A percentile compares a stretch with the other conserved stretches of the same genome.
phyloP scores from a whole-genome alignment of 2,888 invertebrate species.

The Anticlea derivata region DNA sequence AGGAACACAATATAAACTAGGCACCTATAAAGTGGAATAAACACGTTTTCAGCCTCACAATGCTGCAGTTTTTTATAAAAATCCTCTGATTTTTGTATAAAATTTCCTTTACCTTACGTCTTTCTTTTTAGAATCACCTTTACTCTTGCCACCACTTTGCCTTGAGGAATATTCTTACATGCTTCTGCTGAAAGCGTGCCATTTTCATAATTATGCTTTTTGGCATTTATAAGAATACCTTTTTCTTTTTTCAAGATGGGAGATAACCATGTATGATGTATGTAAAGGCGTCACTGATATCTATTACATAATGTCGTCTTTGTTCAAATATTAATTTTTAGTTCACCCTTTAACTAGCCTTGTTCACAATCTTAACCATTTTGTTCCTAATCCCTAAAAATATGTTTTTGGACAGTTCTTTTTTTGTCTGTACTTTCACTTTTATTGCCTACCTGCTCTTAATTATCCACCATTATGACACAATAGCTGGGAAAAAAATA shows the following conservation, averaged over 20 bases:
- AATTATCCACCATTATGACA: constrained; percentile 15
- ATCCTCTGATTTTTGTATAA: constrained; percentile 1
- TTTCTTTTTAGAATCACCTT: constrained; percentile 1
- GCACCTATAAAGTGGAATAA: not conserved
- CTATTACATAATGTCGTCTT: too few species aligned
- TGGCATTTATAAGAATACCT: not conserved
- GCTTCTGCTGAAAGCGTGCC: not conserved
- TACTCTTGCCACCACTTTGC: not conserved
- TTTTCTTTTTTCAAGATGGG: not conserved
- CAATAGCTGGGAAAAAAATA: constrained; percentile 11
- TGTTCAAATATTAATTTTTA: too few species aligned
- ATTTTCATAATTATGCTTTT: constrained; percentile 1
- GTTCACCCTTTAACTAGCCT: too few species aligned
- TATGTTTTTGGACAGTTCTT: not conserved
- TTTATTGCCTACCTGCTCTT: constrained; percentile 30
- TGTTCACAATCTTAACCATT: too few species aligned
- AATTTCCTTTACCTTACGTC: not conserved
- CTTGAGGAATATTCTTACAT: constrained; percentile 4
- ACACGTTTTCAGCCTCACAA: constrained; percentile 1
- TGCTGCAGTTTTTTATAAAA: not conserved
- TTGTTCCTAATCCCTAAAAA: not conserved
- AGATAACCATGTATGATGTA: too few species aligned
- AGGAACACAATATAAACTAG: too few species aligned
- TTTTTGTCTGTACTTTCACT: constrained; percentile 23
- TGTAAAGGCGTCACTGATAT: too few species aligned